Conservation (phyloP, 2,797 vertebrate genomes). For the Trachops cirrhosus region DNA sequence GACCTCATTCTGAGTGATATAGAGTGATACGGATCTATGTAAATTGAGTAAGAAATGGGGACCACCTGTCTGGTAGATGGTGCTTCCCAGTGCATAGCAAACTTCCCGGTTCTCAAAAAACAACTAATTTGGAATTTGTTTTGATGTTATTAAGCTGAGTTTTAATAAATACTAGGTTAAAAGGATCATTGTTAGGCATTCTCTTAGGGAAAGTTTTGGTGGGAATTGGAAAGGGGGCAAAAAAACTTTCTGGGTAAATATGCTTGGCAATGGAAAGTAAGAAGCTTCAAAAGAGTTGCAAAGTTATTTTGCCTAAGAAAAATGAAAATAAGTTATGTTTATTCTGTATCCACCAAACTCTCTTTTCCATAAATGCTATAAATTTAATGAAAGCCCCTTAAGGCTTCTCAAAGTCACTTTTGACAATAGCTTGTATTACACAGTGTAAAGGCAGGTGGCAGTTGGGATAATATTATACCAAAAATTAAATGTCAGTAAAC, state of each 20-base stretch:
- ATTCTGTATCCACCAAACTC: neutral
- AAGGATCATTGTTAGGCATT: neutral
- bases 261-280: neutral
- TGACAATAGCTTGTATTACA: neutral
- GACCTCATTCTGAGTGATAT: neutral
- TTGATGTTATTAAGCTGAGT: neutral
- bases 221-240: neutral
- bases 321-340: neutral
- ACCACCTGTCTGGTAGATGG: neutral
- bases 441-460: slow-evolving; percentile 47
- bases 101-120: neutral
- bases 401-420: slow-evolving; percentile 11
- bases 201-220: neutral
- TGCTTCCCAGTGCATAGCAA: neutral
- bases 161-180: neutral
- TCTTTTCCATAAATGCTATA: slow-evolving; percentile 3
- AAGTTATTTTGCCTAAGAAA: neutral
- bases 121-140: neutral
- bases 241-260: neutral
- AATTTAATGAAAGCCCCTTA: slow-evolving; percentile 19
- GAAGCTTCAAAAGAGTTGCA: neutral
- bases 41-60: neutral
- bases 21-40: neutral
- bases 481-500: slow-evolving; percentile 74
- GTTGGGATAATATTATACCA: slow-evolving; percentile 44